A percentile compares a stretch with the other conserved stretches of the same genome.
These are phyloP conservation scores for Operophtera brumata DNA, from an alignment of 2,888 invertebrate genomes.

Conservation along the genomic window DNA sequence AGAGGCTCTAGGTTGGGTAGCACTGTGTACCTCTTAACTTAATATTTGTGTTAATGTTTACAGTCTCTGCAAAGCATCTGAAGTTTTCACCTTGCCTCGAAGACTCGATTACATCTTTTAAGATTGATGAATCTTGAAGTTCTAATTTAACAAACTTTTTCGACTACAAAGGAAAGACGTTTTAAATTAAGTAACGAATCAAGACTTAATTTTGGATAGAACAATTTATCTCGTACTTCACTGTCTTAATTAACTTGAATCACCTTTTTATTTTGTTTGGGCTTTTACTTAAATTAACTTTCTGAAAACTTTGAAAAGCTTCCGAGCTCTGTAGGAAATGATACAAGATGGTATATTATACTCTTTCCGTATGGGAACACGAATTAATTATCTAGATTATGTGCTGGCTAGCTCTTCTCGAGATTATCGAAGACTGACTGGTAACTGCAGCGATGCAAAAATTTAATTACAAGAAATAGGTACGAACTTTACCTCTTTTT, in stretches of 20 bases:
- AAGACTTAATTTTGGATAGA: constrained; percentile 39
- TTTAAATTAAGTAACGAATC: constrained; percentile 47
- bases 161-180: constrained; percentile 37
- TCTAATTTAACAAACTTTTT: constrained; percentile 48
- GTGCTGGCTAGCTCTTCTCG: too few relatives aligned
- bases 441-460: too few relatives aligned
- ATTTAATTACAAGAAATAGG: too few relatives aligned
- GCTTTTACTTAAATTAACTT: constrained; percentile 1
- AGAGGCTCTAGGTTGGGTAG: too few relatives aligned
- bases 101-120: constrained; percentile 64
- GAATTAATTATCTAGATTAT: too few relatives aligned
- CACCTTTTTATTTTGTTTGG: constrained; percentile 12
- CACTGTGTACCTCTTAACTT: constrained; percentile 25
- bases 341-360: too few relatives aligned
- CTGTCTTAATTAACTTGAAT: constrained; percentile 35
- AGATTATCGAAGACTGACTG: too few relatives aligned
- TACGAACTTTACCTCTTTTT: too few relatives aligned
- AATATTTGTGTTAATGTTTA: constrained; percentile 38
- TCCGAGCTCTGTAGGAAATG: too few relatives aligned
- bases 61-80: constrained; percentile 25
- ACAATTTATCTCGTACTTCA: constrained; percentile 35
- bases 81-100: constrained; percentile 43
- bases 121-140: constrained; percentile 63
- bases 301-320: too few relatives aligned
- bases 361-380: too few relatives aligned